Evolutionary conservation across 1,140 invertebrate genomes (phyloP).

Genomic region (Chelonus insularis): DNA sequence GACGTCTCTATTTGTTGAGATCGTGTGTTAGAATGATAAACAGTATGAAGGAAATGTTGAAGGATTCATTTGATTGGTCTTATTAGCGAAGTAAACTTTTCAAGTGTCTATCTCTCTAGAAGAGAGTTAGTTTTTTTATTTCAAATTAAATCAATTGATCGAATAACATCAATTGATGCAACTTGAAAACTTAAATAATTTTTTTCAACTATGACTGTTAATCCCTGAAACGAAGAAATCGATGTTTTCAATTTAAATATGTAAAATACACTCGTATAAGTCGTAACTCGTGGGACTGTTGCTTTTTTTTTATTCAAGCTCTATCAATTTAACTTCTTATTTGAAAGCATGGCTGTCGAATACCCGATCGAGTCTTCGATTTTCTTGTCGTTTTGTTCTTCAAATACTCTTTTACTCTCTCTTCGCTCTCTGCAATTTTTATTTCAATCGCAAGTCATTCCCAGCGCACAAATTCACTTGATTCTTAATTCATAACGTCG

Average conservation of each 20-base stretch:
- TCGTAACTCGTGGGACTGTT: slow-evolving; percentile 32
- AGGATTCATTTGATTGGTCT: no score
- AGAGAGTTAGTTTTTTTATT: no score
- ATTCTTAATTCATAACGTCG: slow-evolving; percentile 7
- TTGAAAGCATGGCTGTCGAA: slow-evolving; percentile 34
- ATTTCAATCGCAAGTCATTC: slow-evolving; percentile 29
- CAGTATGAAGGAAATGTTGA: no score
- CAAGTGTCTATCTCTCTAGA: no score
- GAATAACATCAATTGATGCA: no score
- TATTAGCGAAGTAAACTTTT: no score
- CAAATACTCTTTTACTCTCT: not conserved
- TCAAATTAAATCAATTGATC: no score
- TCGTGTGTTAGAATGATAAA: no score
- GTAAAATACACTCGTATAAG: slow-evolving; percentile 45
- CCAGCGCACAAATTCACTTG: not conserved
- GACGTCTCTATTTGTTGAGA: no score
- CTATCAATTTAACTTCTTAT: slow-evolving; percentile 50
- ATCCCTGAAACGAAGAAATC: slow-evolving; percentile 42
- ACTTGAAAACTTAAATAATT: no score
- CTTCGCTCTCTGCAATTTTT: slow-evolving; percentile 20
- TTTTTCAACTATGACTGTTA: no score
- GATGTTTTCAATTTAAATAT: slow-evolving; percentile 55
- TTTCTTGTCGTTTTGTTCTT: not conserved
- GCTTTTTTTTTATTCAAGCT: slow-evolving; percentile 24
- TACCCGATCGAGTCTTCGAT: slow-evolving; percentile 33